These are phyloP conservation scores for Xestia c-nigrum DNA, from an alignment of 2,888 invertebrate genomes.

Conservation along the genomic window DNA sequence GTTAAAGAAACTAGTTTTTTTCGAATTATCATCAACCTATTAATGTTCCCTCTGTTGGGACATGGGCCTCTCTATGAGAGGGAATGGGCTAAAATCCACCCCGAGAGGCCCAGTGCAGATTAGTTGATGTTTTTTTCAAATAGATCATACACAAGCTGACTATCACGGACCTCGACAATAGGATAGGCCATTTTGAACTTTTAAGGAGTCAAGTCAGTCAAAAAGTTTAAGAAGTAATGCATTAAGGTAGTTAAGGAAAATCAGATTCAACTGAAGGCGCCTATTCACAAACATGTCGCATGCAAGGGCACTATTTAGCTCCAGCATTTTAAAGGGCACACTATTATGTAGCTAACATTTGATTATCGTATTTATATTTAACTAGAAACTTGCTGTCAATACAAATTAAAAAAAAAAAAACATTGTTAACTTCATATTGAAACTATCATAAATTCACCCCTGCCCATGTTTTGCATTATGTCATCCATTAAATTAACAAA, in stretches of 20 bases:
- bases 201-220: not conserved
- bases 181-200: not conserved
- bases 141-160: not conserved
- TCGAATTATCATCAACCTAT: too few relatives aligned
- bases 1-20: too few relatives aligned
- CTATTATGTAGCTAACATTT: constrained; percentile 79
- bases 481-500: constrained; percentile 56
- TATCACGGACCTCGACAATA: too few relatives aligned
- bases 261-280: not conserved
- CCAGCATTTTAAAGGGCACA: constrained; percentile 22
- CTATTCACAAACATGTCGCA: not conserved
- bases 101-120: too few relatives aligned
- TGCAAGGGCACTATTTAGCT: not conserved
- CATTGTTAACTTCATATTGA: constrained; percentile 36
- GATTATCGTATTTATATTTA: constrained; percentile 77
- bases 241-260: not conserved
- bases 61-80: too few relatives aligned
- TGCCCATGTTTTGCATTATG: constrained; percentile 47
- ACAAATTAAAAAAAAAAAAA: constrained; percentile 57
- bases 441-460: constrained; percentile 53
- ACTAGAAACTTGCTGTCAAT: constrained; percentile 67
- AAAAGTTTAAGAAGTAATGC: not conserved
- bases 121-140: not conserved
- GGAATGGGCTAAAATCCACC: too few relatives aligned
- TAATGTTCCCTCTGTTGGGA: too few relatives aligned